Evolutionary conservation across 2,888 invertebrate species (phyloP).

Genomic region (Caenorhabditis japonica): DNA sequence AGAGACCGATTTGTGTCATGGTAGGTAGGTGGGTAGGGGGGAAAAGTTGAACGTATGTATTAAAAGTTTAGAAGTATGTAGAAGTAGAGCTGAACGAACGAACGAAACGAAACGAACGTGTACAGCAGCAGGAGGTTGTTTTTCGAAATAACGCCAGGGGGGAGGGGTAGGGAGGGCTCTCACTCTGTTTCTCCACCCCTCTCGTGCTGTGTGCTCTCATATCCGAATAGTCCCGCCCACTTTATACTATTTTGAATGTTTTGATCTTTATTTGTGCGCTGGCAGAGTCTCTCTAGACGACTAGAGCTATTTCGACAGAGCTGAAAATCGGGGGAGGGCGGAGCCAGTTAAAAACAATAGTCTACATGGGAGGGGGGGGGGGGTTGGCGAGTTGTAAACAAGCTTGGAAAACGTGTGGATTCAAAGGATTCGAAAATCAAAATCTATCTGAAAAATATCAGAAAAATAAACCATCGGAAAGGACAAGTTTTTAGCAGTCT

Average conservation of each 20-base stretch:
- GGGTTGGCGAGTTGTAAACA: slow-evolving; percentile 23
- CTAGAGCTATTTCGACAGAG: slow-evolving; percentile 30
- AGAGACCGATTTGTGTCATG: slow-evolving; percentile 58
- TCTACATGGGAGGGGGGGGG: slow-evolving; percentile 12
- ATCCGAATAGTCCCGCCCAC: slow-evolving; percentile 51
- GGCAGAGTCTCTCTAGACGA: slow-evolving; percentile 12
- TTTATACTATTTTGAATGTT: slow-evolving; percentile 58
- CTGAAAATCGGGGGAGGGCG: slow-evolving; percentile 33
- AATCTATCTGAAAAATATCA: slow-evolving; percentile 8
- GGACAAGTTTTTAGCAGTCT: too few relatives aligned
- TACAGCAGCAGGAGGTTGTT: slow-evolving; percentile 46
- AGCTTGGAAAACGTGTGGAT: too few relatives aligned
- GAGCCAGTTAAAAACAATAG: slow-evolving; percentile 8
- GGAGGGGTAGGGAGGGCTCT: slow-evolving; percentile 57
- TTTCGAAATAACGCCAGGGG: slow-evolving; percentile 54
- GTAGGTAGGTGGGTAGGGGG: slow-evolving; percentile 6
- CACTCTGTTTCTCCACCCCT: slow-evolving; percentile 52
- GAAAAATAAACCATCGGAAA: too few relatives aligned
- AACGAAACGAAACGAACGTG: slow-evolving; percentile 50
- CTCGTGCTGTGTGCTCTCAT: slow-evolving; percentile 44
- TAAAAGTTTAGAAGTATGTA: background rate
- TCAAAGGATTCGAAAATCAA: too few relatives aligned
- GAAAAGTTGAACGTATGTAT: slow-evolving; percentile 10
- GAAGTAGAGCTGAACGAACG: slow-evolving; percentile 8
- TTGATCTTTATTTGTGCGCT: slow-evolving; percentile 54